These are phyloP conservation scores for Oryzias javanicus DNA, from an alignment of 2,113 vertebrate genomes.

Conservation along the genomic window DNA sequence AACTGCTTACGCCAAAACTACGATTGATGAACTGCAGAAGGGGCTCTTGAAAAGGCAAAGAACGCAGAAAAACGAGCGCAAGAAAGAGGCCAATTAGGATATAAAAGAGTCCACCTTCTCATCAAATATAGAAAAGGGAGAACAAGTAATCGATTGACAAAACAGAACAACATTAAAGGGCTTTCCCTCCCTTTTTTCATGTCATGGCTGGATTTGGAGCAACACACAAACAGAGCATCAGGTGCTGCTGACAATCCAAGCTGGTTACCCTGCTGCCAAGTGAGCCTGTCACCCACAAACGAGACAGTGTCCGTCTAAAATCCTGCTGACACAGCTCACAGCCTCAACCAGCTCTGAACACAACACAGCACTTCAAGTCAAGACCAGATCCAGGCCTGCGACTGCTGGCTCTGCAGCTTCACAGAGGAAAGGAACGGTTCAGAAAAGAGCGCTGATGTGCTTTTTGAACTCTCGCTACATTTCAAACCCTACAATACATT, in stretches of 20 bases:
- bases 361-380: conserved; percentile 3
- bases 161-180: conserved; percentile 12
- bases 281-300: conserved; percentile 47
- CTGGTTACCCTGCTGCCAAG: conserved; percentile 41
- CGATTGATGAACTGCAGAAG: not conserved
- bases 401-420: conserved; percentile 40
- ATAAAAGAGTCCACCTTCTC: not conserved
- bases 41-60: not conserved
- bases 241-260: conserved; percentile 56
- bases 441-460: conserved; percentile 20
- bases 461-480: not conserved
- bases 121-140: no score
- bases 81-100: not conserved
- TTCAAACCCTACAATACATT: no score
- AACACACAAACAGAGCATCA: conserved; percentile 29
- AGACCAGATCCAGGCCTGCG: conserved; percentile 11
- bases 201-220: conserved; percentile 19
- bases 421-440: conserved; percentile 9
- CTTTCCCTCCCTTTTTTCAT: conserved; percentile 12
- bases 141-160: no score
- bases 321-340: conserved; percentile 29
- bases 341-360: conserved; percentile 4
- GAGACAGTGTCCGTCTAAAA: conserved; percentile 26
- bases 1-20: not conserved
- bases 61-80: conserved; percentile 12